phyloP scores from a whole-genome alignment of 2,888 invertebrate species.

The Spodoptera picta region DNA sequence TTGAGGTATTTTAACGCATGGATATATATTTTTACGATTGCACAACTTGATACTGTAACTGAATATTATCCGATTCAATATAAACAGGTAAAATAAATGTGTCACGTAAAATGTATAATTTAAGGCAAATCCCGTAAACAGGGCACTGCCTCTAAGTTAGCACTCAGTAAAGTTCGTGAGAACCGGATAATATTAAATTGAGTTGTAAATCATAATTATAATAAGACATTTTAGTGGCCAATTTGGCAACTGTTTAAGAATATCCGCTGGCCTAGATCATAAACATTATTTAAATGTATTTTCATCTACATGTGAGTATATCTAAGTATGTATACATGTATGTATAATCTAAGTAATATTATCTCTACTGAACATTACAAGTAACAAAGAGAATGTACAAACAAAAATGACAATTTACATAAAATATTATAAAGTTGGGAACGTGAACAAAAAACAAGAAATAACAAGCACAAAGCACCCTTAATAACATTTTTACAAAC shows the following conservation, averaged over 20 bases:
- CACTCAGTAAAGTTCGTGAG: slow-evolving; percentile 27
- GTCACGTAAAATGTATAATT: too few relatives aligned
- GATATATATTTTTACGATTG: too few relatives aligned
- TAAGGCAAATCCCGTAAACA: too few relatives aligned
- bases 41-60: too few relatives aligned
- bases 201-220: slow-evolving; percentile 44
- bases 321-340: too few relatives aligned
- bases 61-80: too few relatives aligned
- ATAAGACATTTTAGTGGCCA: slow-evolving; percentile 17
- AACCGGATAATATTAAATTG: slow-evolving; percentile 9
- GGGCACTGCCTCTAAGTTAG: not conserved
- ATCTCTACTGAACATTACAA: too few relatives aligned
- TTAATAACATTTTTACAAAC: slow-evolving; percentile 11
- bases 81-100: too few relatives aligned
- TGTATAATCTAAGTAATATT: too few relatives aligned
- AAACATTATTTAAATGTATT: too few relatives aligned
- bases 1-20: too few relatives aligned
- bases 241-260: slow-evolving; percentile 8
- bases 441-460: slow-evolving; percentile 1
- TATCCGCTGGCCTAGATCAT: not conserved
- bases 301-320: too few relatives aligned
- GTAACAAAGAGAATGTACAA: not conserved
- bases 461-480: slow-evolving; percentile 22
- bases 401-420: not conserved
- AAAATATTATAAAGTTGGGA: not conserved